phyloP scores from a whole-genome alignment of 2,113 vertebrate species.

The Formicarius rufipectus region DNA sequence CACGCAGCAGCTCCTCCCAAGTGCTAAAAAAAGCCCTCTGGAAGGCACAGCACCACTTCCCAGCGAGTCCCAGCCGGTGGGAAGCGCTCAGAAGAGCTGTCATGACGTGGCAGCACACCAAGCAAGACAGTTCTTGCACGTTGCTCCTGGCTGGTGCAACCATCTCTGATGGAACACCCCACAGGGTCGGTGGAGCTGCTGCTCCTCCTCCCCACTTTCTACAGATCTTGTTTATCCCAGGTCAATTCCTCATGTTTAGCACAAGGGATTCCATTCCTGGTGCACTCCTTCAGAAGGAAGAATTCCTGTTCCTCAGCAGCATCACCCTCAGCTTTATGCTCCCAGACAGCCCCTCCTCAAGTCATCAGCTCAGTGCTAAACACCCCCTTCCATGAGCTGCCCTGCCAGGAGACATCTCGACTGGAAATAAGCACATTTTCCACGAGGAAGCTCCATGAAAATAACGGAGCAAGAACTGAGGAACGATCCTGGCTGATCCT shows the following conservation, averaged over 20 bases:
- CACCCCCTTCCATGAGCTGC: neutral
- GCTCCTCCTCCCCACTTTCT: neutral
- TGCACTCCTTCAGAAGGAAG: neutral
- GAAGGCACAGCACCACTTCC: neutral
- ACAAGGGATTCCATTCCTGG: neutral
- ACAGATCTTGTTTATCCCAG: neutral
- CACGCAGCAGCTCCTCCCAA: neutral
- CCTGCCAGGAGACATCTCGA: neutral
- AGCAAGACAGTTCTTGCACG: neutral
- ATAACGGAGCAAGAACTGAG: neutral
- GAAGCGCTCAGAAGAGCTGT: neutral
- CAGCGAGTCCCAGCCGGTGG: neutral
- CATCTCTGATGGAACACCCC: neutral
- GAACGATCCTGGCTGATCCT: neutral
- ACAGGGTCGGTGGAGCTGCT: neutral
- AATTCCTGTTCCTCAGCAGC: neutral
- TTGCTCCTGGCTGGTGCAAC: neutral
- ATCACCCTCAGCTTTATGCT: neutral
- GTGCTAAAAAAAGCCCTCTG: neutral
- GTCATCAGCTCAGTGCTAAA: neutral
- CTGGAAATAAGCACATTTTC: neutral
- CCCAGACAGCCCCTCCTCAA: slow-evolving; percentile 10
- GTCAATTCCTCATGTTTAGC: neutral
- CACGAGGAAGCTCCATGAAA: neutral
- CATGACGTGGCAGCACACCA: neutral